Base-by-base conservation (phyloP, 2,113 vertebrate genomes). In the Toxotes chatareus region DNA sequence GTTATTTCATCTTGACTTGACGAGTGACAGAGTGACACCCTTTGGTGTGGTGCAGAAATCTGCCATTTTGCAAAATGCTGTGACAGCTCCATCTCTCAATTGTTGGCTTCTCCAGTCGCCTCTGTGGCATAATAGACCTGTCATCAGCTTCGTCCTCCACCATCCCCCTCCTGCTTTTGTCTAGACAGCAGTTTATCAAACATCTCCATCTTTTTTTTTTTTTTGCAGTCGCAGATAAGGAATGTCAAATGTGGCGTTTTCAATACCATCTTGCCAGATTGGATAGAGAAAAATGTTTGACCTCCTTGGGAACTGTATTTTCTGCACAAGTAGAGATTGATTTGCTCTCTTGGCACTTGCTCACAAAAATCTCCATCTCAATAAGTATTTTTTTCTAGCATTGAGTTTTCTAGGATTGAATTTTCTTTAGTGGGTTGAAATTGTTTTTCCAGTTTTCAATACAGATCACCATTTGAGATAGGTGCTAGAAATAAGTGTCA, bases 51-150 rank as follows among this genome's bases (percentile, higher is more conserved):
- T 34, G 57, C 71, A 84, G 83, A 87, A 89, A 82, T 87, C 74
- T 87, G 83, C 75, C 56, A 76, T 88, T 87, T 90, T 69, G 80
- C 73, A 83, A 88, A 86, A 73, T 76, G 79, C 85, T 83, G 80
- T 84, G 85, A 90, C 87, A 86, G 81, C 81, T 85, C 86, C 78
- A 66, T 84, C 81, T 84, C 65, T 86, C 75, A 82, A 85, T 68
- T 88, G 83, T 79, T 88, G 59, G 73, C 83, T 67, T 81, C 82
- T 78, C 71, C 69, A 77, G 72, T 83, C 68, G 76, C 85, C 78
- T 90, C 73, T 78, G 75, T 86, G 82, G 76, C 63, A 90, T 90
- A 88, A 91, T 91, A 89, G 86, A 85, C 78, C 84, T 93, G 91
- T 91, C 92, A 91, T 83, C 88, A 62, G 76, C 80, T 51, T 80